Evolutionary conservation across 2,797 vertebrate genomes (phyloP).

Genomic region (Pyrocephalus nanus): DNA sequence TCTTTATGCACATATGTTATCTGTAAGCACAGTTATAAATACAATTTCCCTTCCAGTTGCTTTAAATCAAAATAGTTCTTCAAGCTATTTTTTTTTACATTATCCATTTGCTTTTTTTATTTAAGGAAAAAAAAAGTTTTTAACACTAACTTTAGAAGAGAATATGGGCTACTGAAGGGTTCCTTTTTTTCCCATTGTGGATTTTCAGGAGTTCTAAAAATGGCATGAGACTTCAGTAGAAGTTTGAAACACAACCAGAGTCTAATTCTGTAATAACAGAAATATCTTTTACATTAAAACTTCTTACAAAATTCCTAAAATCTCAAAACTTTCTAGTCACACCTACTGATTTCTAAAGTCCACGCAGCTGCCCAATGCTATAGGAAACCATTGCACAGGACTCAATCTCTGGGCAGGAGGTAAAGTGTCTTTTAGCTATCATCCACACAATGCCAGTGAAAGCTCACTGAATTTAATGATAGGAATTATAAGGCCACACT

Average conservation of each 20-base stretch:
- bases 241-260: not conserved
- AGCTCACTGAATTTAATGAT: not conserved
- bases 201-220: not conserved
- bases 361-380: not conserved
- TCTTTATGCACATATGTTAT: not conserved
- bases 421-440: not conserved
- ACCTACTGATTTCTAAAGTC: not conserved
- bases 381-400: not conserved
- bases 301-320: not conserved
- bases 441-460: not conserved
- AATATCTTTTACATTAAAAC: not conserved
- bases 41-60: not conserved
- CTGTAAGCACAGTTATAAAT: not conserved
- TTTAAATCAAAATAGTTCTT: not conserved
- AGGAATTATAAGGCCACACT: not conserved
- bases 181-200: not conserved
- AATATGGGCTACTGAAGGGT: not conserved
- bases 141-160: not conserved
- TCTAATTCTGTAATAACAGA: not conserved
- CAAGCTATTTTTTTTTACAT: not conserved
- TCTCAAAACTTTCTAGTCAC: not conserved
- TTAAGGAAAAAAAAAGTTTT: not conserved
- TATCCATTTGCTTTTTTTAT: not conserved
- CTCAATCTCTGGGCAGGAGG: not conserved
- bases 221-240: not conserved